Evolutionary conservation across 2,113 vertebrate species (phyloP), one percentile per base, ranked within the genome.

Genomic region (Passer domesticus): DNA sequence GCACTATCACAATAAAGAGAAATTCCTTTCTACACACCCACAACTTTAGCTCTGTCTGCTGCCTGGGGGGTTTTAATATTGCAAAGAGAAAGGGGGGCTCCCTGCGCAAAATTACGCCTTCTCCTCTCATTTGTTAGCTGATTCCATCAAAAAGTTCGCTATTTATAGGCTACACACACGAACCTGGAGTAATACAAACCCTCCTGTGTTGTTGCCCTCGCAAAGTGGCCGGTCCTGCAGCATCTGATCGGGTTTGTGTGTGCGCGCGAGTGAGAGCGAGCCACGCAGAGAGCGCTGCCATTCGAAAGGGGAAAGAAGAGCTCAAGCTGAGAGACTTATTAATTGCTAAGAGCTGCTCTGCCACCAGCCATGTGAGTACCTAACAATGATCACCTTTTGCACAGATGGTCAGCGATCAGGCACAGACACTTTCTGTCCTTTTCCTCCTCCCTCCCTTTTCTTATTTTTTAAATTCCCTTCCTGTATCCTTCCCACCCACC

Each of bases 121-220:
- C 97, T 97, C 85, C 95, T 98, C 97, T 97, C 97, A 97, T 98
- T 98, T 98, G 97, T 98, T 97, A 92, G 94, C 94, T 87, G 96
- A 97, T 98, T 98, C 95, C 58, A 96, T 97, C 97, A 95, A 97
- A 98, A 98, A 98, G 97, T 98, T 98, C 96, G 95, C 98, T 98
- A 98, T 98, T 98, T 98, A 97, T 98, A 98, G 97, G 97, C 96
- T 96, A 97, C 97, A 91, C 95, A 77, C 89, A 67, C 94, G 96
- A 92, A 98, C 96, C 92, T 77, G 94, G 95, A 97, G 97, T 94
- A 96, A 94, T 97, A 93, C 87, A 96, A 95, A 97, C 80, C 93
- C 96, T 96, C 84, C 91, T 59, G 95, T 94, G 92, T 92, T 94
- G 89, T 97, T 97, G 91, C 97, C 95, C 50, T 96, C 80, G 86